Evolutionary conservation across 2,113 vertebrate genomes (phyloP), one percentile per base, ranked within the genome.

Genomic region (Cinclus mexicanus): DNA sequence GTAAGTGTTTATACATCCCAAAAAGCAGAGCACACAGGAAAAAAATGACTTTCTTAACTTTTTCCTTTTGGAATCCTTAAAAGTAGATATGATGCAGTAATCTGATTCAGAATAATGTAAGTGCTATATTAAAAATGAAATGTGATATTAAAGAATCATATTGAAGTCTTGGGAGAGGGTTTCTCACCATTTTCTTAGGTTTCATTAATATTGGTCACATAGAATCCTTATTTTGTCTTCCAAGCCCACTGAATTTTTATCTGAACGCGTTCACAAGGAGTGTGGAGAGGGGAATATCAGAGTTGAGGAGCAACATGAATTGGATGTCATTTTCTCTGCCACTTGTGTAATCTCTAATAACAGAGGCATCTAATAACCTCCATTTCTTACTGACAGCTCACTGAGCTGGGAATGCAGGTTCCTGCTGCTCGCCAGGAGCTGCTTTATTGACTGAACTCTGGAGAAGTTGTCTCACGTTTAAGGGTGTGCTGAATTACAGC

Each of bases 281-380:
- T 39, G 77, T 33, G 3, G 42, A 60, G 69, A 81, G 65, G 31
- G 44, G 35, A 42, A 50, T 49, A 80, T 74, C 69, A 59, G 74
- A 88, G n/a, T 2, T 83, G 86, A 94, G 89, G 76, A 91, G 52
- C 42, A 67, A 63, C 5, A 5, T 78, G 81, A 96, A 78, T 78
- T 71, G 82, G 69, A 57, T 89, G 81, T 96, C 35, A 82, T 89
- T 91, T 93, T 89, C 96, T 78, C 56, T 78, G 52, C 69, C 39
- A 71, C 81, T 84, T 82, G 77, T 5, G 7, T 89, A 89, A 91
- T 89, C 89, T 89, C 47, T 93, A 91, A 84, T 94, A 94, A 91
- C 72, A 91, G 77, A 82, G 74, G 56, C 12, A 1, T 74, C 81
- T 81, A 78, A 91, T 89, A 93, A 82, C 39, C 74, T 81, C 16